Evolutionary conservation across 1,140 invertebrate species (phyloP), one percentile per base, ranked within the genome.

Genomic region (Bradysia coprophila): DNA sequence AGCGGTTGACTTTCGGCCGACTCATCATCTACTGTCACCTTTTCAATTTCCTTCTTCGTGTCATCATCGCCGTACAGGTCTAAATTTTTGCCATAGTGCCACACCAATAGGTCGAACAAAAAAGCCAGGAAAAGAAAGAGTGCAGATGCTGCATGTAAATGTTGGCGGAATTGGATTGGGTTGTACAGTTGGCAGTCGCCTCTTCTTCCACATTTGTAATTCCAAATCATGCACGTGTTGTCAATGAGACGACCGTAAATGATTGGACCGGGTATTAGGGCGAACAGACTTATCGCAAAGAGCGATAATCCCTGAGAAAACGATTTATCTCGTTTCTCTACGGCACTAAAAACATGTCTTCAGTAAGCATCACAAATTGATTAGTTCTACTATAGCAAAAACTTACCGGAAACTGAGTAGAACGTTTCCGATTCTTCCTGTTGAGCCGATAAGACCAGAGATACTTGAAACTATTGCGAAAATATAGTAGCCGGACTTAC

Each of bases 131-230:
- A 49, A n/a, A 68, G 69, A 16, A 75, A 63, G 38, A 57, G 69
- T 73, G 44, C 13, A 55, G 73, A 67, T 11, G 67, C 54, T 2
- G 66, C 47, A 49, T 77, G 76, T 6, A 76, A 57, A 4, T 63
- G 64, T 49, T 66, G 69, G 41, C 73, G 56, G 44, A 76, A 73
- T 23, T 62, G 63, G 2, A 67, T 61, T 43, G 68, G 67, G 48
- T 78, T 64, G 45, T 78, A 74, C 20, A 75, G 54, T 63, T 74
- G 73, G 48, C 75, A 78, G 49, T 78, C 76, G n/a, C 73, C 74
- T 41, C 53, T 64, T 15, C 61, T 56, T 23, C 67, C 71, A 47
- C 74, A 77, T 21, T 71, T 67, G 36, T 70, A 55, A 11, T 73
- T 71, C 74, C 75, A 78, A 31, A 76, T 65, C 22, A 75, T 46